These are phyloP conservation scores for Hoplostethus mediterraneus DNA, from an alignment of 2,797 vertebrate genomes.

Conservation along the genomic window DNA sequence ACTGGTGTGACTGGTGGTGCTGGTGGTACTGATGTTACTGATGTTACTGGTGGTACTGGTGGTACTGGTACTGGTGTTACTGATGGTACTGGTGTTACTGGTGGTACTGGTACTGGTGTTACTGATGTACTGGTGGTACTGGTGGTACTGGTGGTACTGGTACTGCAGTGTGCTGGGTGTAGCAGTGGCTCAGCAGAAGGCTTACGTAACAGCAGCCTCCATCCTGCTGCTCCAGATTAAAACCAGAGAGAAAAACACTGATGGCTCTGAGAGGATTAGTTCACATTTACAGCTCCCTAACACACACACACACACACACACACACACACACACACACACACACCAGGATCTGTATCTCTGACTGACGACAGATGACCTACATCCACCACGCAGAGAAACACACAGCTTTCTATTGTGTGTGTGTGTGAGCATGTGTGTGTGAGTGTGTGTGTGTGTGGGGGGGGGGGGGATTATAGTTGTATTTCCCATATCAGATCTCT, in stretches of 20 bases:
- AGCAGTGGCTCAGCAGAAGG: too few species aligned
- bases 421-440: background rate
- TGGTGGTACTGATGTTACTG: too few species aligned
- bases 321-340: constrained; percentile 4
- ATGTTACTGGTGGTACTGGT: too few species aligned
- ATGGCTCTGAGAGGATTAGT: constrained; percentile 76
- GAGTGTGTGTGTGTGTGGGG: background rate
- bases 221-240: constrained; percentile 82
- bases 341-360: background rate
- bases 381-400: constrained; percentile 10
- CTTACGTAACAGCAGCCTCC: constrained; percentile 78
- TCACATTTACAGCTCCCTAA: background rate
- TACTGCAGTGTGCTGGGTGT: too few species aligned
- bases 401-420: background rate
- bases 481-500: background rate
- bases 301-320: background rate
- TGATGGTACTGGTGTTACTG: too few species aligned
- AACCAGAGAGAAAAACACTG: constrained; percentile 41
- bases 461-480: constrained; percentile 11
- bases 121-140: too few species aligned
- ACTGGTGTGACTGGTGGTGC: too few species aligned
- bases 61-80: too few species aligned
- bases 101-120: too few species aligned
- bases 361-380: constrained; percentile 14
- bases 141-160: too few species aligned